Conservation (phyloP, 2,797 vertebrate genomes). For the Gorsachius magnificus region DNA sequence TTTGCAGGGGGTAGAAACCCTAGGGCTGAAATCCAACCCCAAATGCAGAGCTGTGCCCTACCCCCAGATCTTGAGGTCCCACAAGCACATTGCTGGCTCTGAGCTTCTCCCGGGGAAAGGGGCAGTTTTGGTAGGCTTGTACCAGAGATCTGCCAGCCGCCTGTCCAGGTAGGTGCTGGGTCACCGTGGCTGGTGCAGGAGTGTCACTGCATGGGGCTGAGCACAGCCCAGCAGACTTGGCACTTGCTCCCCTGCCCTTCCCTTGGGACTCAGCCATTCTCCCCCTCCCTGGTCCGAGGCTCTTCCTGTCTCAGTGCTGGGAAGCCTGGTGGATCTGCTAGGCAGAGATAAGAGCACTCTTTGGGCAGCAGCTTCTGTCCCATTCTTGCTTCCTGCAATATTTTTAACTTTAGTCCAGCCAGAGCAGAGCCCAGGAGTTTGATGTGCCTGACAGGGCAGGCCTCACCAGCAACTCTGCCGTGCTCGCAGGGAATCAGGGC, state of each 20-base stretch:
- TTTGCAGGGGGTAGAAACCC: background rate
- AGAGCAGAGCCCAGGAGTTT: background rate
- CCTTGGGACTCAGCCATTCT: background rate
- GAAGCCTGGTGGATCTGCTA: conserved; percentile 27
- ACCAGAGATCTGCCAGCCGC: background rate
- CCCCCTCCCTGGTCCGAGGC: background rate
- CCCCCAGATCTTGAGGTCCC: background rate
- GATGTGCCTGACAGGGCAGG: conserved; percentile 1
- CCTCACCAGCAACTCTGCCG: background rate
- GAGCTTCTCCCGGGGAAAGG: background rate
- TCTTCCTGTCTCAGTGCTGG: background rate
- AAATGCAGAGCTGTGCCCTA: background rate
- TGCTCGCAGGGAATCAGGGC: rapidly evolving
- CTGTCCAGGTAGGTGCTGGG: background rate
- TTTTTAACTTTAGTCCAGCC: conserved; percentile 20
- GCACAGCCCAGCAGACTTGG: background rate
- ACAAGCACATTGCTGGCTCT: background rate
- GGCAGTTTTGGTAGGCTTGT: background rate
- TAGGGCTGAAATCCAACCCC: background rate
- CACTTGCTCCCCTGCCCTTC: background rate
- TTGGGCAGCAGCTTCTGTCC: background rate
- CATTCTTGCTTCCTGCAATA: conserved; percentile 20
- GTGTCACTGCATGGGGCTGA: background rate
- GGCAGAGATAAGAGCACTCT: conserved; percentile 44
- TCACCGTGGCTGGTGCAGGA: background rate